Percentiles rank a stretch among this genome's conserved stretches.
These are phyloP conservation scores for Crocidura indochinensis DNA, from an alignment of 2,797 vertebrate genomes.

Conservation along the genomic window DNA sequence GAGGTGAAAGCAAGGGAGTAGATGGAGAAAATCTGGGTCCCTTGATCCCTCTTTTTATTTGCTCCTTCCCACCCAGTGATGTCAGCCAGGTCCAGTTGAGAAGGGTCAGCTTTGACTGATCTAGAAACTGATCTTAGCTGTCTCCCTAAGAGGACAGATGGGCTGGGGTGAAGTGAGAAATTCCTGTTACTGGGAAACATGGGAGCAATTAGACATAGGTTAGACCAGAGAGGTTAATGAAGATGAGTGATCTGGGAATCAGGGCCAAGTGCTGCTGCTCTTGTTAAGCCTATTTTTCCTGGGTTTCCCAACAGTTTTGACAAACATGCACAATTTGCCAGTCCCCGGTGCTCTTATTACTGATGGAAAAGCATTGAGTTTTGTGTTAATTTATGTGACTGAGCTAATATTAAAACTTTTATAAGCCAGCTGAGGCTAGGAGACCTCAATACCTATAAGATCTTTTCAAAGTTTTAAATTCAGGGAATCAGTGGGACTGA, in stretches of 20 bases:
- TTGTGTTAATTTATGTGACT: slow-evolving; percentile 86
- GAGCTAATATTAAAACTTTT: slow-evolving; percentile 74
- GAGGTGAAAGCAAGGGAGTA: too few species aligned
- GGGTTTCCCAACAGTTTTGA: slow-evolving; percentile 70
- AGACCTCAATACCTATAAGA: neutral
- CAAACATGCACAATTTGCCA: slow-evolving; percentile 17
- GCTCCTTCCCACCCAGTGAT: neutral
- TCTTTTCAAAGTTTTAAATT: neutral
- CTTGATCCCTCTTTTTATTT: neutral
- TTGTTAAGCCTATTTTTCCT: slow-evolving; percentile 53
- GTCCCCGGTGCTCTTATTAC: slow-evolving; percentile 67
- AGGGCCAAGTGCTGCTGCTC: slow-evolving; percentile 31
- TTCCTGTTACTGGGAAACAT: slow-evolving; percentile 66
- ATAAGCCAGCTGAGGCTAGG: slow-evolving; percentile 81
- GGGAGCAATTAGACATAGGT: slow-evolving; percentile 68
- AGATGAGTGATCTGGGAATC: slow-evolving; percentile 54
- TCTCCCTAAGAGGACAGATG: neutral
- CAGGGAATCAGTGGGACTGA: neutral
- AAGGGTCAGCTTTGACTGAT: neutral
- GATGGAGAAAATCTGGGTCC: neutral
- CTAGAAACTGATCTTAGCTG: neutral
- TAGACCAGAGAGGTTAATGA: slow-evolving; percentile 73
- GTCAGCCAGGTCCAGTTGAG: neutral
- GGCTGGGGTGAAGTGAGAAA: neutral
- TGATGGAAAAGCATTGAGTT: slow-evolving; percentile 80